These are phyloP conservation scores for Podarcis raffonei DNA, from an alignment of 2,113 vertebrate genomes.

Conservation along the genomic window DNA sequence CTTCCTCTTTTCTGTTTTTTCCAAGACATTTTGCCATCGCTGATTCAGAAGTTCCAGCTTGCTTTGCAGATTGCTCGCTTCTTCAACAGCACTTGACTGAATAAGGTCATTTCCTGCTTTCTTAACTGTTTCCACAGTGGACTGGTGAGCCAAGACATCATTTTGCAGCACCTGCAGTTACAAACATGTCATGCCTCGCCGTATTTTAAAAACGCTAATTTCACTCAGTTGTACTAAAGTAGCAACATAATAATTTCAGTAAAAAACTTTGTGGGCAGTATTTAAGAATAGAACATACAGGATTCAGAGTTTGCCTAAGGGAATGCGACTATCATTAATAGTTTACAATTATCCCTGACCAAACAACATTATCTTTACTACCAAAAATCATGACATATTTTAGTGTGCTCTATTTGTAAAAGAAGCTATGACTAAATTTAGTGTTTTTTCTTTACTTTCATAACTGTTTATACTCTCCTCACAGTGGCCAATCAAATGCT, in stretches of 20 bases:
- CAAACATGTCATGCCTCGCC: constrained; percentile 20
- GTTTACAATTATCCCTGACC: background rate
- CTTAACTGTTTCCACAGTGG: constrained; percentile 92
- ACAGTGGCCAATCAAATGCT: too few relatives aligned
- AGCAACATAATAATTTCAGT: background rate
- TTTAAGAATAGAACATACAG: constrained; percentile 6
- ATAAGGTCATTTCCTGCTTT: constrained; percentile 93
- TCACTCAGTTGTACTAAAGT: background rate
- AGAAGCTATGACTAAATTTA: background rate
- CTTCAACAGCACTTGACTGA: constrained; percentile 92
- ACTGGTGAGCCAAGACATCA: constrained; percentile 93
- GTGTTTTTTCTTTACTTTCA: background rate
- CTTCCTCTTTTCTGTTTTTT: constrained; percentile 90
- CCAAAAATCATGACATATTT: background rate
- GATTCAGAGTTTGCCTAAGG: constrained; percentile 5
- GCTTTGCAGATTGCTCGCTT: constrained; percentile 88
- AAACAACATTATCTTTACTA: background rate
- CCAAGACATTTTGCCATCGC: constrained; percentile 89
- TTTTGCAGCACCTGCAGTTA: constrained; percentile 90
- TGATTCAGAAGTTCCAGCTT: constrained; percentile 92
- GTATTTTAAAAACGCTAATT: background rate
- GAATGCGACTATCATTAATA: background rate
- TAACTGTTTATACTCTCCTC: background rate
- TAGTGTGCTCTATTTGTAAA: background rate
- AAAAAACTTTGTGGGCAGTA: background rate